A percentile compares a stretch with the other conserved stretches of the same genome.
Evolutionary conservation across 2,797 vertebrate species (phyloP).

Genomic region (Rhincodon typus): DNA sequence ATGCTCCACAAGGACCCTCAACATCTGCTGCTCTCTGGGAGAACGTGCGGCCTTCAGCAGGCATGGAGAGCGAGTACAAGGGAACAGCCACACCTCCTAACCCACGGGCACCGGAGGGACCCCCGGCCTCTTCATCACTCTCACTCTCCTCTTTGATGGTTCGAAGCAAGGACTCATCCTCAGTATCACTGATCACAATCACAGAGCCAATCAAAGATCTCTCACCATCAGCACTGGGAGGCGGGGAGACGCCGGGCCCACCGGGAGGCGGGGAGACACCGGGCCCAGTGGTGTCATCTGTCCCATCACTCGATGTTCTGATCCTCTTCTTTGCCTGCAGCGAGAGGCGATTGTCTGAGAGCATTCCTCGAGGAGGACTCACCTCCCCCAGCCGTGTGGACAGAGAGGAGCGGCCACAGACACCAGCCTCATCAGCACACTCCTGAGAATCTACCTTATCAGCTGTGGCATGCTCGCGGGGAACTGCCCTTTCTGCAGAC

Average conservation of each 20-base stretch:
- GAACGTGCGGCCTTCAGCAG: neutral
- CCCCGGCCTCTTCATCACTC: neutral
- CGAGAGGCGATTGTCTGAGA: too few species aligned
- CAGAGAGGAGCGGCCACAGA: fast-evolving
- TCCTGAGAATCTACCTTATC: too few species aligned
- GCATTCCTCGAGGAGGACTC: too few species aligned
- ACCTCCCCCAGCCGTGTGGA: too few species aligned
- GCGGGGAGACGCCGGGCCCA: too few species aligned
- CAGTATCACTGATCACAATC: neutral
- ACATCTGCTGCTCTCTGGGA: neutral
- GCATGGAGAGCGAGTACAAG: neutral
- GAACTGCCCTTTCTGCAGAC: neutral
- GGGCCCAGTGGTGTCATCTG: too few species aligned
- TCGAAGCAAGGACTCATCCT: too few species aligned
- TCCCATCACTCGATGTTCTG: too few species aligned
- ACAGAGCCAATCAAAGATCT: neutral
- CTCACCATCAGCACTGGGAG: neutral
- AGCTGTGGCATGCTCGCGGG: neutral
- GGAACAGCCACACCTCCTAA: neutral
- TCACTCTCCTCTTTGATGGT: neutral
- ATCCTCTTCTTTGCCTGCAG: neutral
- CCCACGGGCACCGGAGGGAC: too few species aligned
- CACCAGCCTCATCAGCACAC: fast-evolving
- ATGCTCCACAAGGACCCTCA: neutral
- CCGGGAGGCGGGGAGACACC: too few species aligned